Base-by-base conservation (phyloP, 92 coral and sea anemone species). In the Palythoa caribaeorum region DNA sequence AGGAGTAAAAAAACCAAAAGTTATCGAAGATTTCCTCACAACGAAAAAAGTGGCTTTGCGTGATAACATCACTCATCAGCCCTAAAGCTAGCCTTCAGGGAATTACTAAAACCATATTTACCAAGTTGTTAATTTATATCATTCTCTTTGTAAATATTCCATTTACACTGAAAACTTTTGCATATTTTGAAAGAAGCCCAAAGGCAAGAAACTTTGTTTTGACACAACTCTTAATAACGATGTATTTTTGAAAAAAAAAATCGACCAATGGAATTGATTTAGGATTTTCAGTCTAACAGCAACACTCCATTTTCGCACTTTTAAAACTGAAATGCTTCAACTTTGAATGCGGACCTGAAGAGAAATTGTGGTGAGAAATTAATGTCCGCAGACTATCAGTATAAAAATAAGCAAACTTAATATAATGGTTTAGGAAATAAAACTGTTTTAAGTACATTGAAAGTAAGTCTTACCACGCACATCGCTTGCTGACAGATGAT, bases 61-160 rank as follows among this genome's bases (percentile, higher is more conserved):
- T 17, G 6, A 3, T 28, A 44, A 44, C 7, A 44, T 8, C 50
- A 44, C 6, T 44, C 7, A 4, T 44, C 0, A 70, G 40, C 19
- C 13, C 39, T 21, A 19, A 3, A n/a, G 72, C 21, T 20, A 28
- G 38, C 17, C 6, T 14, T 35, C 16, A 35, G 40, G 47, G 38
- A 14, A 12, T 14, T 59, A 14, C 65, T 13, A 59, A 59, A 2
- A 17, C 65, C 5, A 9, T 81, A 71, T 81, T 47, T 81, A 66
- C 86, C 57, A 19, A 66, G 47, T 28, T 47, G n/a, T 20, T 12
- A 35, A 66, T 81, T 65, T 15, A 47, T 65, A 20, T 63, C 76
- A 28, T 81, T 44, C 54, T 37, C 48, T 78, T 54, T 47, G 83
- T 53, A 78, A 78, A 78, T 78, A 36, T 47, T 11, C 72, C 9